These are phyloP conservation scores for Chelonus insularis DNA, from an alignment of 1,140 invertebrate genomes.

Conservation along the genomic window DNA sequence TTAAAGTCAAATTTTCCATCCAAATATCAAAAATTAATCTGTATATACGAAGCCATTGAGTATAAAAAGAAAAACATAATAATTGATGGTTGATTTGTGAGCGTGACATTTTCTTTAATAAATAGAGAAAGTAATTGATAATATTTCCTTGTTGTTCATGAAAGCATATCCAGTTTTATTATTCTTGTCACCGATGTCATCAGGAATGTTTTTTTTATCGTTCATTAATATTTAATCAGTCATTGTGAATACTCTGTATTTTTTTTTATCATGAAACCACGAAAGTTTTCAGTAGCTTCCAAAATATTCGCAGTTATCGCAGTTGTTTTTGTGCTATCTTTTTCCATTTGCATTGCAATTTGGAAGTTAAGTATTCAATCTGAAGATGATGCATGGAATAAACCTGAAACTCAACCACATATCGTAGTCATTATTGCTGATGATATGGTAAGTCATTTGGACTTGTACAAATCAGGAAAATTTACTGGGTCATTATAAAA, in stretches of 20 bases:
- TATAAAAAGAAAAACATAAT: too few relatives aligned
- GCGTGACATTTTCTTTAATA: neutral
- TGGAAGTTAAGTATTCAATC: neutral
- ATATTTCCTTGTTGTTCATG: slow-evolving; percentile 13
- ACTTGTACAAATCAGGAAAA: too few relatives aligned
- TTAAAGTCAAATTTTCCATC: too few relatives aligned
- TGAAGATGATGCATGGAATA: neutral
- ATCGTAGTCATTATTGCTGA: slow-evolving; percentile 10
- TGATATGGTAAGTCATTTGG: slow-evolving; percentile 17
- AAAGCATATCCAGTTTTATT: slow-evolving; percentile 20
- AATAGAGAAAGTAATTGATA: slow-evolving; percentile 9
- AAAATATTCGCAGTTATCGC: slow-evolving; percentile 15
- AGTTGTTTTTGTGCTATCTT: neutral
- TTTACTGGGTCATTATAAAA: too few relatives aligned
- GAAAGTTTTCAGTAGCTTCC: neutral
- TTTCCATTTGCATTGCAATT: slow-evolving; percentile 12
- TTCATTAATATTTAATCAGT: neutral
- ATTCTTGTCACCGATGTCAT: slow-evolving; percentile 13
- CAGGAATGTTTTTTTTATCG: too few relatives aligned
- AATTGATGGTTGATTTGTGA: too few relatives aligned
- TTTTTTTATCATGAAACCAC: slow-evolving; percentile 5
- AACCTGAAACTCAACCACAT: neutral
- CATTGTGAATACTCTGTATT: neutral
- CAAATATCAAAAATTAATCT: too few relatives aligned
- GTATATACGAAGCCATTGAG: too few relatives aligned